Percentiles rank a stretch among this genome's conserved stretches.
phyloP scores from a whole-genome alignment of 2,113 vertebrate species.

The Scomber scombrus region DNA sequence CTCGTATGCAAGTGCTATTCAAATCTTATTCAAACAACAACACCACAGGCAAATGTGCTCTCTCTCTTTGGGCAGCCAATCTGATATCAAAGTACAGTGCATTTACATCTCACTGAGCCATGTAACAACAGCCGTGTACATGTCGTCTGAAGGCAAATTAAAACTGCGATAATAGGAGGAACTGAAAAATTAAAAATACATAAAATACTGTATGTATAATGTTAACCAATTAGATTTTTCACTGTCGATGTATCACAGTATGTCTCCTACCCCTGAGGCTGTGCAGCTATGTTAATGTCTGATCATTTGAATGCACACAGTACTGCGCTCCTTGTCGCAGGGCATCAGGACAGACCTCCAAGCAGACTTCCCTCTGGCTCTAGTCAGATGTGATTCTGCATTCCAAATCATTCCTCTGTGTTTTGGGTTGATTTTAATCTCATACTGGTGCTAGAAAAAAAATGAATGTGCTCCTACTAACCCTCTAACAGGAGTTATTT shows the following conservation, averaged over 20 bases:
- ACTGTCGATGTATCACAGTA: conserved; percentile 25
- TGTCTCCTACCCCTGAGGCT: conserved; percentile 29
- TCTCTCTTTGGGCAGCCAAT: neutral
- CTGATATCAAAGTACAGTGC: conserved; percentile 21
- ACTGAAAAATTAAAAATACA: neutral
- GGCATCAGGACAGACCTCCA: conserved; percentile 51
- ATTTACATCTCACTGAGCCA: conserved; percentile 19
- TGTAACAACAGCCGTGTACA: conserved; percentile 10
- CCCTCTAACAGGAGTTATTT: neutral
- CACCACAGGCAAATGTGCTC: conserved; percentile 27
- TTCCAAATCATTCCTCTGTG: conserved; percentile 47
- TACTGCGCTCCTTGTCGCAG: conserved; percentile 10
- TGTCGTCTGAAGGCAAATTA: conserved; percentile 29
- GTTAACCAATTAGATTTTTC: conserved; percentile 28
- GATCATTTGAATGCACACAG: conserved; percentile 73
- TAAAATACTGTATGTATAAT: neutral
- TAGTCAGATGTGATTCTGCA: conserved; percentile 47
- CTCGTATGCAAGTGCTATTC: conserved; percentile 25
- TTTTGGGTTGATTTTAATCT: conserved; percentile 44
- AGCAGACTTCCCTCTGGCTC: conserved; percentile 53
- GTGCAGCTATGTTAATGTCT: conserved; percentile 43
- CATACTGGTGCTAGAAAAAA: conserved; percentile 30
- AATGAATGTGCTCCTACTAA: neutral
- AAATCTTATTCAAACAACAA: conserved; percentile 57
- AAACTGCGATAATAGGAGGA: neutral